Evolutionary conservation across 2,113 vertebrate species (phyloP), one percentile per base, ranked within the genome.

Genomic region (Ariopsis seemanni): DNA sequence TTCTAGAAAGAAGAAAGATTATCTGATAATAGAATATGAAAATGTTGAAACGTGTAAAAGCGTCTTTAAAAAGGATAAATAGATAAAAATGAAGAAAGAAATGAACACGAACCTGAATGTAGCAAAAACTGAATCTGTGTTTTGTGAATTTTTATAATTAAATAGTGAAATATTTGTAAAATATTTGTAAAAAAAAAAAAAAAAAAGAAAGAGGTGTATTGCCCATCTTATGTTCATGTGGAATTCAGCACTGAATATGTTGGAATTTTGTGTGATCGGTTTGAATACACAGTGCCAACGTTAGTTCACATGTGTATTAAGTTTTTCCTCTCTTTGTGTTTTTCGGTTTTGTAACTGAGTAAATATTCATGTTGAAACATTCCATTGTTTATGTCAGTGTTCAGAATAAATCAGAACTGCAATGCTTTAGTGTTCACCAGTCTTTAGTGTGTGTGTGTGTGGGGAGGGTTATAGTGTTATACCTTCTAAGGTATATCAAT

Each of bases 371-470:
- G 53, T n/a, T 85, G 42, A 52, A 48, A 77, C 22, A 27, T 62
- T 85, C 42, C 14, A 48, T 63, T 62, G 62, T 75, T 75, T 50
- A 85, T 74, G 71, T 48, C 53, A 25, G 55, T 48, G 34, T 77
- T 77, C 22, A 30, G 25, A 78, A 77, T 85, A 77, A 85, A 85
- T 60, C 72, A 85, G 34, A 30, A 18, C 34, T 75, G 71, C 20
- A 57, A 60, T 71, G 69, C 12, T 22, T 85, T 5, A 27, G 83
- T 53, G 30, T 72, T 30, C 30, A 57, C 67, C 2, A 1, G 67
- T 75, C 4, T 42, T 62, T 48, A 10, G 8, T 2, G 22, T 11
- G 27, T 30, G 17, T 30, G 1, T 27, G 42, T 27, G 65, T 63
- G 60, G 22, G 60, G 34, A 42, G 2, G 34, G 34, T 42, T 42